Percentiles rank a stretch among this genome's conserved stretches.
These are phyloP conservation scores for Tympanuchus pallidicinctus DNA, from an alignment of 2,113 vertebrate species.

Conservation along the genomic window DNA sequence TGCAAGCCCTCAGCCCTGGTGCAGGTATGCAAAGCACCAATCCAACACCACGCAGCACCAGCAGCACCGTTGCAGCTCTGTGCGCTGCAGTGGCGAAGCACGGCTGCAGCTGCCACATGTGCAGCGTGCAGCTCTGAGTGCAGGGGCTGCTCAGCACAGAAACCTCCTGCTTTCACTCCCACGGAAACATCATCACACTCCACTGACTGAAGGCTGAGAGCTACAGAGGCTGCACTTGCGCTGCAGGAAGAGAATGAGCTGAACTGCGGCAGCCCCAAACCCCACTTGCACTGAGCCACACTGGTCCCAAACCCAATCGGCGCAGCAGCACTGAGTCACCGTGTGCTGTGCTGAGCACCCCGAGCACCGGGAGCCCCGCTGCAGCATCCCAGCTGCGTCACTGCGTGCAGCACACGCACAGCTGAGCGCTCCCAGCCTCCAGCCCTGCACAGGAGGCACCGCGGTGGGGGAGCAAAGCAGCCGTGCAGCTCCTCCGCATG, in stretches of 20 bases:
- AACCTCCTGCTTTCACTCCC: neutral
- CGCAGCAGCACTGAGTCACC: neutral
- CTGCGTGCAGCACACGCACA: neutral
- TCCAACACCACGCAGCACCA: neutral
- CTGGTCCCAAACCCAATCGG: neutral
- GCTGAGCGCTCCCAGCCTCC: fast-evolving
- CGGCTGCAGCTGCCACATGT: neutral
- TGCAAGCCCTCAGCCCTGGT: no score
- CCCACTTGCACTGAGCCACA: fast-evolving
- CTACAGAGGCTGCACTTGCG: neutral
- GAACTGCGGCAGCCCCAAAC: neutral
- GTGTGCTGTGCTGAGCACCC: fast-evolving
- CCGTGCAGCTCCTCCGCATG: neutral
- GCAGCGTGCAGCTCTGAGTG: neutral
- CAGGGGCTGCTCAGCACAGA: neutral
- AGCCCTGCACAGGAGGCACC: neutral
- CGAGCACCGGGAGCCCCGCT: neutral
- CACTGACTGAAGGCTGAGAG: neutral
- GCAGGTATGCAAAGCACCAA: no score
- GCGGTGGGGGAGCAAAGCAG: fast-evolving
- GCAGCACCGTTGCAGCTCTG: neutral
- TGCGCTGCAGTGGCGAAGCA: neutral
- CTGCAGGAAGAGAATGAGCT: neutral
- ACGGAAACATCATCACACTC: neutral
- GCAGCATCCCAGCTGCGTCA: neutral